Evolutionary conservation across 2,797 vertebrate genomes (phyloP).

Genomic region (Trichosurus vulpecula): DNA sequence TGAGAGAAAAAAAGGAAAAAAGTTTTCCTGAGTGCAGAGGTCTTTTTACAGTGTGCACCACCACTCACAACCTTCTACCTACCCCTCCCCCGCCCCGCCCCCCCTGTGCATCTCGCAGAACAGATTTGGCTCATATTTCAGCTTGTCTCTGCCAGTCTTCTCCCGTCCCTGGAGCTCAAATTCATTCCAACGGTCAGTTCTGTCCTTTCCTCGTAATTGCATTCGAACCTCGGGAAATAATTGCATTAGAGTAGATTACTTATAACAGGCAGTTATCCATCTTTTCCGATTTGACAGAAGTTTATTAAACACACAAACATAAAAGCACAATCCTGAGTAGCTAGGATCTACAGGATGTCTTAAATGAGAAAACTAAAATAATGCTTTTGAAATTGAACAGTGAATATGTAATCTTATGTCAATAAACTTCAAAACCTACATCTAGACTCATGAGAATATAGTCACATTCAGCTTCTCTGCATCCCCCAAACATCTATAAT

Average conservation of each 20-base stretch:
- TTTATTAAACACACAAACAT: conserved; percentile 73
- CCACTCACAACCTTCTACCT: conserved; percentile 26
- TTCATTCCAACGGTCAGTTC: conserved; percentile 40
- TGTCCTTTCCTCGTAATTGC: conserved; percentile 53
- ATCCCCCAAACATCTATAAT: background rate
- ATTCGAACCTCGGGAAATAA: conserved; percentile 72
- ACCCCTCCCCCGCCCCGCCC: conserved; percentile 19
- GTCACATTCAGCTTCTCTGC: background rate
- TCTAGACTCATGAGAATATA: background rate
- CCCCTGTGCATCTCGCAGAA: conserved; percentile 38
- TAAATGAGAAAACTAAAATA: conserved; percentile 79
- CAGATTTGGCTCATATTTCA: conserved; percentile 55
- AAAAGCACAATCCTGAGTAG: conserved; percentile 61
- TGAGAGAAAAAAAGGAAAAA: background rate
- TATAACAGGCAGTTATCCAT: conserved; percentile 71
- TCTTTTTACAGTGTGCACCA: conserved; percentile 16
- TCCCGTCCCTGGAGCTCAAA: conserved; percentile 29
- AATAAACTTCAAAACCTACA: conserved; percentile 30
- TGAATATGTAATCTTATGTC: conserved; percentile 42
- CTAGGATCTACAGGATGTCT: conserved; percentile 72
- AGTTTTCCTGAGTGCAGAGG: background rate
- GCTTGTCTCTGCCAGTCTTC: background rate
- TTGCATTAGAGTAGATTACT: conserved; percentile 75
- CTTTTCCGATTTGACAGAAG: conserved; percentile 66
- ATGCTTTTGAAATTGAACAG: conserved; percentile 62